Base-by-base conservation (phyloP, 2,113 vertebrate genomes). In the Acanthochromis polyacanthus region DNA sequence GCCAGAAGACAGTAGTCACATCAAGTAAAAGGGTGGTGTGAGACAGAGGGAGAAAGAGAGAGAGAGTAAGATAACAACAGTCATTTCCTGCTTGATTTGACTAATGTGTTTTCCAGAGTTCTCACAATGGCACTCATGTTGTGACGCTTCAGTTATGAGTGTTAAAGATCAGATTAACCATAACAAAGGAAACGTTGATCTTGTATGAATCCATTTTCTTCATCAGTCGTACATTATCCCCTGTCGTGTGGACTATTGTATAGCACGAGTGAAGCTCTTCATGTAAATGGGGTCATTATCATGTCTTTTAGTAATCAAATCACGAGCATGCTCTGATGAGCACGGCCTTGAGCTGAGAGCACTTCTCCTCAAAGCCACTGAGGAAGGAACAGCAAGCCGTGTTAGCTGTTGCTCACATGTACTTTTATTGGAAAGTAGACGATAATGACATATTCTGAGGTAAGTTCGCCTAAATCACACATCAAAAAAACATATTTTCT, bases 221-320 rank as follows among this genome's bases (percentile, higher is more conserved):
- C 52, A 20, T 82, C 36, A 56, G 38, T 51, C 48, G 15, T 11
- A 70, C 53, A 72, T 78, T 77, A 70, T 64, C 78, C 66, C 75
- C 71, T 46, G 9, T 63, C 3, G 78, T 55, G 69, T 56, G 10
- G 56, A 62, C 51, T 46, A 71, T 71, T 89, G 56, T 71, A 20
- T 70, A 23, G 70, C 22, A 64, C 20, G 66, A 81, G 55, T 60
- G 55, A 65, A 81, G 57, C 75, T 70, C 71, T 88, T 76, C 57
- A 87, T 38, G 45, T 87, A 81, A 91, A 87, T 43, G 75, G 82
- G 62, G 63, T 81, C 62, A 91, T 92, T 89, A 92, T 85, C 82
- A 85, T 93, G 83, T 86, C 71, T 85, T 85, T 90, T 75, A 73
- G 70, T 88, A 90, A 90, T 93, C 88, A 92, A 92, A 92, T 86